Evolutionary conservation across 2,797 vertebrate species (phyloP), one percentile per base, ranked within the genome.

Genomic region (Mormyrus hasselquistii): DNA sequence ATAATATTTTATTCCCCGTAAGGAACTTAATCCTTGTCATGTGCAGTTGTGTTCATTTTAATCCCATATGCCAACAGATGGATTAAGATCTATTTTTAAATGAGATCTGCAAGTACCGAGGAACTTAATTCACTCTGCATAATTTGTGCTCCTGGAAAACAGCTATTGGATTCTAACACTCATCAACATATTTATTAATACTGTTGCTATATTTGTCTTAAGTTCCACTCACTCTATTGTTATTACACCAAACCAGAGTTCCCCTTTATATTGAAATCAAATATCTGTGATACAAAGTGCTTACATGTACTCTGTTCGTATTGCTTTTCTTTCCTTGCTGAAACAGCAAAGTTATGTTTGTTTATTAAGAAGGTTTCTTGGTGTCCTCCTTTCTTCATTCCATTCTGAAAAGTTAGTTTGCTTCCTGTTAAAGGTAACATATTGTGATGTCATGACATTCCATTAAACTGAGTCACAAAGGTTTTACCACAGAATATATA

Each of bases 11-110:
- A 65, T 52, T 76, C 53, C 55, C n/a, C 9, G 38, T 85, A 62
- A 85, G 62, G 88, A 49, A 55, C 82, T 89, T 89, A 89, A 89
- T 86, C 59, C 88, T 89, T 84, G 52, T 44, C 52, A 29, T 84
- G 76, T 88, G 52, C 52, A 88, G 22, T 12, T 34, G 16, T 52
- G 73, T 16, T 34, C n/a, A 47, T 19, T 55, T 49, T 49, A 57
- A 88, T 84, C 79, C 76, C 53, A 25, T 73, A 22, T 29, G 19
- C 12, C 76, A 25, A 49, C 76, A 83, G 79, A 84, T 84, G 79
- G 14, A 41, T 47, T 83, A 47, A 88, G 82, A 88, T 53, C 22
- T 49, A 47, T 41, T 87, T 86, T 57, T 22, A 65, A 73, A 50
- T 25, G 14, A 50, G 87, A 29, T 53, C 57, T 73, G 25, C 44